Conservation (phyloP, 2,888 invertebrate genomes). For the Pteria penguin region DNA sequence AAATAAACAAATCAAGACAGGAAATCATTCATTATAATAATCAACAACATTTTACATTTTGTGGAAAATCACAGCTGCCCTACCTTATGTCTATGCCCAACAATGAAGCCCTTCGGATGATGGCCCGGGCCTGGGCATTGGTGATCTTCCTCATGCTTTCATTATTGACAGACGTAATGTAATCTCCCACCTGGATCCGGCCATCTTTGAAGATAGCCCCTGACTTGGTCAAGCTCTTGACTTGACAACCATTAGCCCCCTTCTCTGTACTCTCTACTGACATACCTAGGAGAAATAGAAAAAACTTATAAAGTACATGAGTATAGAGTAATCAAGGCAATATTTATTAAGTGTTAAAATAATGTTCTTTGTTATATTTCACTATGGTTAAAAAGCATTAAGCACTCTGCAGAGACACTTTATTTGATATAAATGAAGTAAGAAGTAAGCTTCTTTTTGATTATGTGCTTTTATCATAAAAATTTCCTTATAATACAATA, state of each 20-base stretch:
- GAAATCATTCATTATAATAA: background rate
- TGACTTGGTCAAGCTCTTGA: conserved; percentile 81
- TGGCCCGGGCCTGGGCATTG: conserved; percentile 83
- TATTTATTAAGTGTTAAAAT: no score
- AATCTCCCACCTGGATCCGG: conserved; percentile 83
- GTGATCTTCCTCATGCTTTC: conserved; percentile 83
- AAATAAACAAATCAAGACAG: background rate
- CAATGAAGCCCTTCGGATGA: conserved; percentile 83
- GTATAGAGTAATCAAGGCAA: no score
- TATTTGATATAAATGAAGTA: no score
- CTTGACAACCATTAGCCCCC: conserved; percentile 83
- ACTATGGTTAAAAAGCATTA: no score
- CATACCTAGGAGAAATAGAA: conserved; percentile 82
- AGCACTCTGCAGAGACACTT: no score
- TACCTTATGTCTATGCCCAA: conserved; percentile 83
- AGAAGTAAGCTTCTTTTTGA: no score
- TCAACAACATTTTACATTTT: no score
- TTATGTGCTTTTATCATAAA: no score
- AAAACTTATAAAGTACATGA: no score
- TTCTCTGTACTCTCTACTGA: conserved; percentile 83
- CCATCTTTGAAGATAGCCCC: conserved; percentile 84
- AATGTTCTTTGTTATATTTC: no score
- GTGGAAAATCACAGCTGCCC: background rate
- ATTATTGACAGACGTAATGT: conserved; percentile 83
- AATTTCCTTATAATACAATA: no score